Evolutionary conservation across 2,797 vertebrate genomes (phyloP), one percentile per base, ranked within the genome.

Genomic region (Octomys mimax): DNA sequence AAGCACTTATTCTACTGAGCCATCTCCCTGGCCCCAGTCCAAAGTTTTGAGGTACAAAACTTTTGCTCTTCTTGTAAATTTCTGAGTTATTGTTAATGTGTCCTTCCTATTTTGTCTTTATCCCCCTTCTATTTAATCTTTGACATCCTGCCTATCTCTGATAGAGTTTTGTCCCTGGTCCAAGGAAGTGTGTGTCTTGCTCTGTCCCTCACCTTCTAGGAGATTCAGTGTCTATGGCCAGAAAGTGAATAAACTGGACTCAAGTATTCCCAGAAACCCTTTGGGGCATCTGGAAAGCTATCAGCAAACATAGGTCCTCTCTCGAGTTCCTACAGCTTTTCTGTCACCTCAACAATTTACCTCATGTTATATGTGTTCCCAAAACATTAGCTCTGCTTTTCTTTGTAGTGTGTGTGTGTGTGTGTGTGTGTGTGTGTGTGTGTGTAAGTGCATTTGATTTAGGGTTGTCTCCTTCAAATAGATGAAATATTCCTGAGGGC

Each of bases 21-120:
- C n/a, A n/a, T n/a, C n/a, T n/a, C n/a, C n/a, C n/a, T n/a, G n/a
- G n/a, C n/a, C n/a, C n/a, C 18, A 18, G 28, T 64, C 70, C 70
- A 12, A 0, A 46, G 10, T 62, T 78, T 68, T 39, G 6, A 73
- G 1, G 62, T 64, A 28, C 31, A 13, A 82, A 22, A 52, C 4
- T 28, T 46, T 28, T 62, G 36, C 12, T 68, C 14, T 83, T 82
- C 73, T 90, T 62, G 31, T 8, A 92, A 49, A 82, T 79, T 71
- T 91, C 79, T 66, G 61, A 80, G 24, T 36, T 77, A 36, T 59
- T 88, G 83, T 62, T 68, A 54, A 21, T 59, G 33, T 0, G 28
- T 21, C n/a, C 33, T 92, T 82, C 80, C 62, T 89, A 1, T 24
- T 62, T 95, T 81, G 6, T 59, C 89, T 95, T 92, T 57, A 59